A percentile compares a stretch with the other conserved stretches of the same genome.
Conservation (phyloP, 2,113 vertebrate species). For the Cichladusa arquata region DNA sequence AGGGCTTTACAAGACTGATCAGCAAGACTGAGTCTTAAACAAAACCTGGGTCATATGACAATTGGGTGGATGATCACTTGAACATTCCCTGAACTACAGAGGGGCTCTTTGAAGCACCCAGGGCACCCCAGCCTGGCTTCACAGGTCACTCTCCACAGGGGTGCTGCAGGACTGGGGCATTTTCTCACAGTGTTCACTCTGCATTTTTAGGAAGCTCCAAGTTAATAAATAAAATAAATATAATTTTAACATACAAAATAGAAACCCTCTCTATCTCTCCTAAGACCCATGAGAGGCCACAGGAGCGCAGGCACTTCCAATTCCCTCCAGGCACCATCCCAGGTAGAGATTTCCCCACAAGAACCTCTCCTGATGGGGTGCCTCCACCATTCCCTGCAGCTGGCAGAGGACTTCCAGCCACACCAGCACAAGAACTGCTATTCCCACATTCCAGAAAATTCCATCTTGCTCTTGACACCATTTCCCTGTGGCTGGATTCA, state of each 20-base stretch:
- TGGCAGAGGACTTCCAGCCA: not conserved
- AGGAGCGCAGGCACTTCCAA: not conserved
- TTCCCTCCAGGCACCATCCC: not conserved
- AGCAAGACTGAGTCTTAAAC: slow-evolving; percentile 58
- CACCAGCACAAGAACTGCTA: not conserved
- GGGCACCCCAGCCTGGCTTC: not conserved
- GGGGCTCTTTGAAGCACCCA: slow-evolving; percentile 2
- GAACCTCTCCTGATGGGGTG: not conserved
- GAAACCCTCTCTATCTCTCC: not conserved
- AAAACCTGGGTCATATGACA: slow-evolving; percentile 73
- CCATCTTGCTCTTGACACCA: rapidly evolving
- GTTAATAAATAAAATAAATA: not conserved
- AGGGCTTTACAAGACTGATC: slow-evolving; percentile 40
- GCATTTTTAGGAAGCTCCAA: not conserved
- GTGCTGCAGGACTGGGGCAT: not conserved
- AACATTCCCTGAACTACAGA: not conserved
- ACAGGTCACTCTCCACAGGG: not conserved
- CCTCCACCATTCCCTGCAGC: not conserved
- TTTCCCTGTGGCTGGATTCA: rapidly evolving
- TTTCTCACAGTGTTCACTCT: not conserved
- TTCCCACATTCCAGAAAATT: rapidly evolving
- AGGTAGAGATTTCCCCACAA: not conserved
- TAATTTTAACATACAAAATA: not conserved
- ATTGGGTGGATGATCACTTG: slow-evolving; percentile 5
- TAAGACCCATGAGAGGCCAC: not conserved